Base-by-base conservation (phyloP, 2,888 invertebrate species). In the Bombyx huttoni region DNA sequence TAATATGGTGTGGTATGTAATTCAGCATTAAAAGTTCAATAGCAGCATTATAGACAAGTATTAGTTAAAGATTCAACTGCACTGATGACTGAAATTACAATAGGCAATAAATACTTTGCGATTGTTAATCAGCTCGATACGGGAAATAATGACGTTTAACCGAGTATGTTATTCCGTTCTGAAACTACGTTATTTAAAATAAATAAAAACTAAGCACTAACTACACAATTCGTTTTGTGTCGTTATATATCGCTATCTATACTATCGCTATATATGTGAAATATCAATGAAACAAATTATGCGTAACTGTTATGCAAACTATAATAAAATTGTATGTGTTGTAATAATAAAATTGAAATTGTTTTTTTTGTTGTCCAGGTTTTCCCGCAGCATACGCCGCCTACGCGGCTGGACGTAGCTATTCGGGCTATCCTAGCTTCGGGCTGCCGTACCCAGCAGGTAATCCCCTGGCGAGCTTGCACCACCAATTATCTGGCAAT, bases 381-480 rank as follows among this genome's bases (percentile, higher is more conserved):
- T 96, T 97, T 89, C 96, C 96, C 91, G 96, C 96, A 87, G 96
- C 96, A 78, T 96, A 96, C 90, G 96, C 97, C 90, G 96, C 97
- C 81, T 97, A 96, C 90, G 96, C 97, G 91, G 96, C 97, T 86
- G 96, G 96, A 89, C 95, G 97, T 90, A 96, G 97, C 88, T 97
- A 96, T 91, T 96, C 96, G 91, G 96, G 96, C 91, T 97, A 97
- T 92, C 96, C 97, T 91, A 96, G 96, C 93, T 97, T 97, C 92
- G 96, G 97, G 92, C 95, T 97, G 90, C 97, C 97, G 87, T 97
- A 97, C 91, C 97, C 97, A 86, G 95, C 97, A 96, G 96, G 96
- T 96, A 96, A 96, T 92, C 87, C 92, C 90, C 91, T 93, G 90
- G 90, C 91, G 91, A 93, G 92, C 91, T 91, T 93, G 91, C 92